Evolutionary conservation across 2,113 vertebrate species (phyloP).

Genomic region (Sceloporus undulatus): DNA sequence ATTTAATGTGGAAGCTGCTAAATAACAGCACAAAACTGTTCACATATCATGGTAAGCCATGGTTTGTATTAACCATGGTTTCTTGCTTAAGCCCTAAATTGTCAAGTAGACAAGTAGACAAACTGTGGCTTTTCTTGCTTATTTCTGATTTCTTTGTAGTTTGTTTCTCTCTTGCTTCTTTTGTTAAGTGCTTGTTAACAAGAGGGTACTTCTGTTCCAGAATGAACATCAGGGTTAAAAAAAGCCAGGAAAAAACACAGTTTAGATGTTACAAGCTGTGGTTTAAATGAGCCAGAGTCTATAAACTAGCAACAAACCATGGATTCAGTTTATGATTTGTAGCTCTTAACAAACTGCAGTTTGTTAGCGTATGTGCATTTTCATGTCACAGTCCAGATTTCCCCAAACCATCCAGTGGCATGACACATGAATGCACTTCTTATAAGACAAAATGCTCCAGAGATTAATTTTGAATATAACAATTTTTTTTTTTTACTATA

Average conservation of each 20-base stretch:
- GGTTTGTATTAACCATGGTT: background rate
- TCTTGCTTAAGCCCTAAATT: too few relatives aligned
- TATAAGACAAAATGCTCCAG: background rate
- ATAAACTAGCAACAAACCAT: background rate
- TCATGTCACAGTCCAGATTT: background rate
- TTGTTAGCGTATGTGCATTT: background rate
- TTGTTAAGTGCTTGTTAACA: background rate
- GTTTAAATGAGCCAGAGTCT: background rate
- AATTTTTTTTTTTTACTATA: background rate
- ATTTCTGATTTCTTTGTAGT: too few relatives aligned
- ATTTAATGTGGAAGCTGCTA: background rate
- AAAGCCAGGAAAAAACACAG: background rate
- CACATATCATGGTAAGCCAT: background rate
- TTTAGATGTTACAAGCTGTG: background rate
- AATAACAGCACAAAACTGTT: too few relatives aligned
- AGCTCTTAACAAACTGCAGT: background rate
- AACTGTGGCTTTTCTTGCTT: too few relatives aligned
- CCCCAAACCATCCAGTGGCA: background rate
- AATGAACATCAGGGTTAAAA: background rate
- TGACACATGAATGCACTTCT: background rate
- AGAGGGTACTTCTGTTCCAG: background rate
- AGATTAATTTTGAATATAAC: background rate
- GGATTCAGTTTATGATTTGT: background rate
- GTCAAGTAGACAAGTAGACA: too few relatives aligned
- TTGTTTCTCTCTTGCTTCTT: background rate